Percentiles rank a stretch among this genome's conserved stretches.
Evolutionary conservation across 2,888 invertebrate species (phyloP).

Genomic region (Plagiodera versicolora): DNA sequence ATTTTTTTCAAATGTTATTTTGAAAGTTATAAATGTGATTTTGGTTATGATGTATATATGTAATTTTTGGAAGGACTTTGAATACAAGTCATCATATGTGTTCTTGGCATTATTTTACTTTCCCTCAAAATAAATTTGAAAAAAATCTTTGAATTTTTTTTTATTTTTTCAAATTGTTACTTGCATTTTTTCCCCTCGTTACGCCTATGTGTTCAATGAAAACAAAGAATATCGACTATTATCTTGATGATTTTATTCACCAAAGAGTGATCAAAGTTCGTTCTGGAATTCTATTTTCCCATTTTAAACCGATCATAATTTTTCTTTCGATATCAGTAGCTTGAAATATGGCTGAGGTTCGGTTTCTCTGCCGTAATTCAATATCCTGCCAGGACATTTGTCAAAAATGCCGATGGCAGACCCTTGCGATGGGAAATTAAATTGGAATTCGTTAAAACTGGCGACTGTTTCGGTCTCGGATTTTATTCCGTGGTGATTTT

Average conservation of each 20-base stretch:
- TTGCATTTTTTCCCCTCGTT: no score
- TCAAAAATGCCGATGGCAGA: slow-evolving; percentile 46
- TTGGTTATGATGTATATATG: no score
- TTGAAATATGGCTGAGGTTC: slow-evolving; percentile 24
- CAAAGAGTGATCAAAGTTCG: background rate
- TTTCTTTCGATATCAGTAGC: slow-evolving; percentile 5
- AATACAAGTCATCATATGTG: no score
- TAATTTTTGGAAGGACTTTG: no score
- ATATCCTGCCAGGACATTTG: slow-evolving; percentile 39
- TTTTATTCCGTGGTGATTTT: background rate
- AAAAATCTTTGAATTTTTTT: no score
- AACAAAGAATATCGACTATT: no score
- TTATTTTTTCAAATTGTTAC: no score
- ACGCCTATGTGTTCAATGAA: no score
- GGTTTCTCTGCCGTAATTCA: slow-evolving; percentile 33
- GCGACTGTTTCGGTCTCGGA: background rate
- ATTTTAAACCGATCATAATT: slow-evolving; percentile 3
- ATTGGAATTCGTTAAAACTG: slow-evolving; percentile 39
- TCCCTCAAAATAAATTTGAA: no score
- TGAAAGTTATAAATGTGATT: no score
- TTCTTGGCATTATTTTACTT: no score
- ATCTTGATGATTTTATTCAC: background rate
- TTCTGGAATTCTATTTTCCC: background rate
- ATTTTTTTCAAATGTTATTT: no score
- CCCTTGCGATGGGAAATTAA: slow-evolving; percentile 39